Conservation (phyloP, 1,140 invertebrate species). For the Armadillidium nasatum region DNA sequence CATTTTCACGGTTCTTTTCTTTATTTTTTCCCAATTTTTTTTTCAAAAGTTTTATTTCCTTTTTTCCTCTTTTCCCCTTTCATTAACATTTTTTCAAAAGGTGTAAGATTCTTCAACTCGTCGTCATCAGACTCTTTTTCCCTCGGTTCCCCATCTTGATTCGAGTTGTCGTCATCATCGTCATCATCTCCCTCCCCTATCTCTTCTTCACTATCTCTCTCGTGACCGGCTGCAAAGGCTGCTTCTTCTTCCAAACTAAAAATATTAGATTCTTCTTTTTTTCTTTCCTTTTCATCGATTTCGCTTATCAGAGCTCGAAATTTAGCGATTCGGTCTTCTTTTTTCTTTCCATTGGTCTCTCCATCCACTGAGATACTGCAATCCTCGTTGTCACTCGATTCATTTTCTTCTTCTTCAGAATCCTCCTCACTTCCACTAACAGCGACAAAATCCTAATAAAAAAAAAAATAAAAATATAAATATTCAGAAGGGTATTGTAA, state of each 20-base stretch:
- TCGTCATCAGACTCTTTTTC: neutral
- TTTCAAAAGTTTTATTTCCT: neutral
- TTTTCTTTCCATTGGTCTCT: neutral
- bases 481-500: neutral
- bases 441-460: neutral
- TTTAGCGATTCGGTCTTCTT: neutral
- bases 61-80: neutral
- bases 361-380: neutral
- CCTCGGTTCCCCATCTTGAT: neutral
- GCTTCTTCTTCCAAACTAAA: neutral
- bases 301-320: neutral
- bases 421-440: neutral
- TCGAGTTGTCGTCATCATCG: neutral
- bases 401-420: neutral
- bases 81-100: neutral
- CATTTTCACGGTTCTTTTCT: neutral
- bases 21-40: neutral
- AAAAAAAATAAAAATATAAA: neutral
- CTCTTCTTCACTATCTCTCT: conserved; percentile 1
- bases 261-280: neutral
- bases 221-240: neutral
- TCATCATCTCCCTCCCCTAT: neutral
- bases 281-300: conserved; percentile 1
- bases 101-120: neutral
- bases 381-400: neutral